A percentile compares a stretch with the other conserved stretches of the same genome.
Evolutionary conservation across 2,888 invertebrate species (phyloP).

Genomic region (Cryptocephalus primarius): DNA sequence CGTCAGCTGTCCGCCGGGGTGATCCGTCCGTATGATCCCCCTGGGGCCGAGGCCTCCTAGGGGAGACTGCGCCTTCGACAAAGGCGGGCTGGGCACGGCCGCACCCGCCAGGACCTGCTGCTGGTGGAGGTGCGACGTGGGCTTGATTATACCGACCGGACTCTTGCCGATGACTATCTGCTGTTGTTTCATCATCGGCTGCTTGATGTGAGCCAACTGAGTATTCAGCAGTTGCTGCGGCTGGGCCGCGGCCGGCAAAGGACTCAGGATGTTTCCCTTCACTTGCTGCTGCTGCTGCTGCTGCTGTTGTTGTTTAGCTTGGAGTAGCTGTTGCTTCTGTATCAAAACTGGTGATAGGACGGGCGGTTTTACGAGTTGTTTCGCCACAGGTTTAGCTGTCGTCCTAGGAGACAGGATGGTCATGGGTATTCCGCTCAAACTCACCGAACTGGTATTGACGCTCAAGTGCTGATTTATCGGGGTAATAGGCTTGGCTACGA

Average conservation of each 20-base stretch:
- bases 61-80: conserved; percentile 13
- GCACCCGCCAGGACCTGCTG: conserved; percentile 42
- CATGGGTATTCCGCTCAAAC: conserved; percentile 27
- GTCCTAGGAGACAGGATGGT: conserved; percentile 9
- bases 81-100: conserved; percentile 41
- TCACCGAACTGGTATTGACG: conserved; percentile 28
- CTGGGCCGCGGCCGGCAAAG: conserved; percentile 9
- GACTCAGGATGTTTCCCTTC: conserved; percentile 7
- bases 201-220: conserved; percentile 38
- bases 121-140: background rate
- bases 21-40: conserved; percentile 7
- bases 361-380: conserved; percentile 17
- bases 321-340: conserved; percentile 10
- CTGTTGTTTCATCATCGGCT: conserved; percentile 20
- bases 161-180: conserved; percentile 32
- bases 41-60: conserved; percentile 1
- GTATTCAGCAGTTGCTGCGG: conserved; percentile 27
- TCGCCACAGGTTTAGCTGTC: conserved; percentile 15
- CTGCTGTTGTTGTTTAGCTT: conserved; percentile 17
- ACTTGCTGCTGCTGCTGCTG: conserved; percentile 14
- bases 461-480: conserved; percentile 29
- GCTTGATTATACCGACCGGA: conserved; percentile 19
- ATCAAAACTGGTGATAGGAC: conserved; percentile 19
- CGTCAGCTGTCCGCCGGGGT: conserved; percentile 39
- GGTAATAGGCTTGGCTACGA: conserved; percentile 13